These are phyloP conservation scores for Poeciliopsis occidentalis DNA, from an alignment of 2,113 vertebrate genomes.

Conservation along the genomic window DNA sequence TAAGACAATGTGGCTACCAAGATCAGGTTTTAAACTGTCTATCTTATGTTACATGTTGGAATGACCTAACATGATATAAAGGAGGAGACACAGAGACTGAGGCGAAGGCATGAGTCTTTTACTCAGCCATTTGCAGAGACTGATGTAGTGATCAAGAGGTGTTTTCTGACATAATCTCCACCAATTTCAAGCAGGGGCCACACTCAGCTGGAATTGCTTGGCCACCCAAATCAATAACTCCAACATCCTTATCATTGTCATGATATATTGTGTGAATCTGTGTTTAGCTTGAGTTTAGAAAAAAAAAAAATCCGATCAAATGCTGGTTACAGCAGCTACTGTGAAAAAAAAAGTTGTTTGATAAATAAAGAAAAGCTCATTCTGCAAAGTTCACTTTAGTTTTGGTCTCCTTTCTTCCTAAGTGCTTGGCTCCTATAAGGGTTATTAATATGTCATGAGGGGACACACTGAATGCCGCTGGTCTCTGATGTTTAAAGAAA, in stretches of 20 bases:
- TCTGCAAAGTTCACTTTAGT: constrained; percentile 18
- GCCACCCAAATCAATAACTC: constrained; percentile 61
- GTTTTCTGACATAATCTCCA: constrained; percentile 40
- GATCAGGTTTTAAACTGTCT: too few relatives aligned
- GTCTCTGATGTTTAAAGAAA: constrained; percentile 63
- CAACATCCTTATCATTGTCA: constrained; percentile 31
- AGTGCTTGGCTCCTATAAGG: constrained; percentile 50
- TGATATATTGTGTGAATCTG: constrained; percentile 27
- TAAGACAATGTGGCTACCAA: too few relatives aligned
- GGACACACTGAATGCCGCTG: constrained; percentile 45
- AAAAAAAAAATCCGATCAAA: constrained; percentile 1
- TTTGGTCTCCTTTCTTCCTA: background rate
- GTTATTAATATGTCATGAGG: constrained; percentile 53
- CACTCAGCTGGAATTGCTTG: constrained; percentile 59
- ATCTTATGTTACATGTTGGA: background rate
- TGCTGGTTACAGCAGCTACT: constrained; percentile 42
- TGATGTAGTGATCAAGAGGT: constrained; percentile 57
- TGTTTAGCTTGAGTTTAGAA: constrained; percentile 13
- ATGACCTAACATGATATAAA: background rate
- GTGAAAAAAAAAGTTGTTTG: constrained; percentile 32
- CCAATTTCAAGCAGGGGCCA: constrained; percentile 38
- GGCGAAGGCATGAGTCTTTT: background rate
- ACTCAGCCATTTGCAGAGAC: constrained; percentile 56
- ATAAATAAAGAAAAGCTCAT: constrained; percentile 55
- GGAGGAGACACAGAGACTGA: background rate